Evolutionary conservation across 2,113 vertebrate genomes (phyloP).

Genomic region (Suncus etruscus): DNA sequence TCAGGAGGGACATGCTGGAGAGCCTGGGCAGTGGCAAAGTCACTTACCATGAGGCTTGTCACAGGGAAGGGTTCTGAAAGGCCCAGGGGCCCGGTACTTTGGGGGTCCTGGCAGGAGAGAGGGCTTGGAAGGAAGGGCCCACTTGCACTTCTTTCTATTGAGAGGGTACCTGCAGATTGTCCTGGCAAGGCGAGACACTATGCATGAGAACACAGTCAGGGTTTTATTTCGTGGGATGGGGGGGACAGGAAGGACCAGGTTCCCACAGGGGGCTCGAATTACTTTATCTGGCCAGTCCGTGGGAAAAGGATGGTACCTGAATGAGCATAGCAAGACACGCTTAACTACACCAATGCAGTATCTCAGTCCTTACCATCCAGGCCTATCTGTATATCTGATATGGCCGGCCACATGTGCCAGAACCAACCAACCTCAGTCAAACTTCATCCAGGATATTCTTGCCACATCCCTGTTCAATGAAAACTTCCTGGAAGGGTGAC

Average conservation of each 20-base stretch:
- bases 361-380: not conserved
- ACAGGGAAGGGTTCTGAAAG: constrained; percentile 84
- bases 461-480: constrained; percentile 28
- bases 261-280: not conserved
- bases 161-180: constrained; percentile 58
- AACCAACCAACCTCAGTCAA: constrained; percentile 53
- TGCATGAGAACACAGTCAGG: constrained; percentile 41
- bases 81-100: not conserved
- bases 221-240: not conserved
- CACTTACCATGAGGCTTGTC: constrained; percentile 94
- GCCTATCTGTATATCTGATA: constrained; percentile 2
- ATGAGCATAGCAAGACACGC: constrained; percentile 34
- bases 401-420: not conserved
- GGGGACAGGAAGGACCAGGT: constrained; percentile 43
- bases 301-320: constrained; percentile 60
- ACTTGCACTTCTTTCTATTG: constrained; percentile 15
- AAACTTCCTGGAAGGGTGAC: constrained; percentile 7
- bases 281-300: constrained; percentile 43
- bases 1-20: constrained; percentile 94
- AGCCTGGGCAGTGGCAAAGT: constrained; percentile 90
- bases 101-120: not conserved
- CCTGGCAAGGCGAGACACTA: constrained; percentile 58
- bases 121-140: not conserved
- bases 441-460: constrained; percentile 34
- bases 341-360: constrained; percentile 20